Evolutionary conservation across 2,888 invertebrate genomes (phyloP), one percentile per base, ranked within the genome.

Genomic region (Aphidoletes aphidimyza): DNA sequence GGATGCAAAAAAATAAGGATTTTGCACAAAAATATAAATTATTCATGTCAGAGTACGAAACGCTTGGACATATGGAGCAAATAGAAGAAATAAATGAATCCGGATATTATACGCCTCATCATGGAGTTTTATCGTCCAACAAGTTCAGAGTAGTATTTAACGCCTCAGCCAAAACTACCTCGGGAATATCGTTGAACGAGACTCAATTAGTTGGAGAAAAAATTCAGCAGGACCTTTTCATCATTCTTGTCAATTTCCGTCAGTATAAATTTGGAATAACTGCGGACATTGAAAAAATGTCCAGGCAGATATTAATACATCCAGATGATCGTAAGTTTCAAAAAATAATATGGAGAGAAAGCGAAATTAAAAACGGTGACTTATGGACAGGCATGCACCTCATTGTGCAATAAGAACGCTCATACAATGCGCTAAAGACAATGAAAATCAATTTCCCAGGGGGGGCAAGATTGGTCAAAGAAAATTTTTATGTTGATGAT

Each of bases 61-160:
- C 6, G 3, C 17, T 49, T 11, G n/a, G n/a, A 3, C 49, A 49
- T 49, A 49, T 49, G 49, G 39, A 39, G 11, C 6, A 39, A 39
- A 39, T 39, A 39, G 3, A 3, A 6, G 49, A 49, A 49, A 3
- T n/a, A 9, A 17, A 17, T 17, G 49, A 49, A 49, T 49, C 49
- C 6, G 49, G 49, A 19, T 49, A 49, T 49, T 49, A 49, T 19
- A 49, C n/a, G 3, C 49, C 49, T n/a, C 49, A 49, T 49, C 19
- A 9, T 2, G 17, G 19, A 6, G 9, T 49, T 19, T 11, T 39
- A 8, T 39, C 39, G 11, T 5, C 39, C 5, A 39, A 17, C 8
- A 59, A 59, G 26, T 78, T 78, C 19, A 34, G 78, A 36, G 78
- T 78, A 17, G 78, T 78, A 9, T 78, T 36, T 36, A 36, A 78